Conservation (phyloP, 2,888 invertebrate genomes). For the Idaea dimidiata region DNA sequence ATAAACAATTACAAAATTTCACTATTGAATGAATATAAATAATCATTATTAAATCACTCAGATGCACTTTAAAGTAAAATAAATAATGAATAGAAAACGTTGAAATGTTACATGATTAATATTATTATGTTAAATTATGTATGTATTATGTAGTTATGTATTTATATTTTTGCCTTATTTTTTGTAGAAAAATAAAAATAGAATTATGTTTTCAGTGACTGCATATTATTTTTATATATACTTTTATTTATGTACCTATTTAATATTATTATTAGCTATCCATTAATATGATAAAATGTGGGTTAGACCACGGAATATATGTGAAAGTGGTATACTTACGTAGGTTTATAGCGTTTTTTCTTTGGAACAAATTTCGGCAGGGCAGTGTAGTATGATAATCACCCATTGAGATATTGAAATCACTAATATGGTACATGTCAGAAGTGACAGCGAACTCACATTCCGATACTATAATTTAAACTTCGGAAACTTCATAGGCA, state of each 20-base stretch:
- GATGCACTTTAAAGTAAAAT: neutral
- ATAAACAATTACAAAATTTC: no score
- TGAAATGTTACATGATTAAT: slow-evolving; percentile 11
- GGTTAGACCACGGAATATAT: neutral
- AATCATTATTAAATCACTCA: neutral
- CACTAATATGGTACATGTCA: no score
- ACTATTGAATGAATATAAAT: neutral
- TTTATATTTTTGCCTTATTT: neutral
- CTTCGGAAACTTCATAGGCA: no score
- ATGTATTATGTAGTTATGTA: neutral
- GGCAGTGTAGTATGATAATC: no score
- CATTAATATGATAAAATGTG: neutral
- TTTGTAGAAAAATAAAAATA: neutral
- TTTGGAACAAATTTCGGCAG: no score
- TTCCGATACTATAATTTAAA: no score
- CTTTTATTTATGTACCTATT: neutral
- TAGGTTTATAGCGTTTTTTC: no score
- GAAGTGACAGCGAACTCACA: no score
- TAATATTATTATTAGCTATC: neutral
- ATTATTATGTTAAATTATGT: neutral
- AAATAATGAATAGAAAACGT: neutral
- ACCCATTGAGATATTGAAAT: no score
- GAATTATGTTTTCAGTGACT: neutral
- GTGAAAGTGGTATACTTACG: neutral
- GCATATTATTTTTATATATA: neutral